Evolutionary conservation across 2,113 vertebrate species (phyloP), one percentile per base, ranked within the genome.

Genomic region (Nibea albiflora): DNA sequence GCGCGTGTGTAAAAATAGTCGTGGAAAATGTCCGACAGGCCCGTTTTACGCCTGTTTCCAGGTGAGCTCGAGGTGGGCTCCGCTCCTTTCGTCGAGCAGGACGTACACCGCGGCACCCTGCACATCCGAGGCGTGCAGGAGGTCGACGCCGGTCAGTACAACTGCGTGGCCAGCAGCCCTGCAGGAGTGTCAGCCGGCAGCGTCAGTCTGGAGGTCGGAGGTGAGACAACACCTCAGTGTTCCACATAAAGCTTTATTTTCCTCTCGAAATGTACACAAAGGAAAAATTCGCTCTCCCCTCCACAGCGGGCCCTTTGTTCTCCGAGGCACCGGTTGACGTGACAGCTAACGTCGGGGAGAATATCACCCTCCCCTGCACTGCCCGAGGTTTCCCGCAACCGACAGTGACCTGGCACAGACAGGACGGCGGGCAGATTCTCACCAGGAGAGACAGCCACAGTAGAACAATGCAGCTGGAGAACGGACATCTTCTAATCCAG

Each of bases 241-340:
- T 87, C 47, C 71, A 46, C 69, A 54, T 19, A 5, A 58, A 66
- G 44, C 28, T 24, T 62, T 10, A 65, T 49, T 84, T 75, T 53
- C 58, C 63, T 12, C 68, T 19, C 39, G 44, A 44, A 46, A 70
- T 16, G 44, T 57, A 65, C 20, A 78, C 61, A 82, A 77, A 80
- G 44, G 17, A 77, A 87, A 39, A 77, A 70, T 16, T 53, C 47
- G 39, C 4, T 62, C 68, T 82, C 53, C 20, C 62, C 47, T 73
- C 53, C 50, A 83, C 94, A 99, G 97, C 90, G 83, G 94, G 93
- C 0, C 97, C 97, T 24, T 92, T 85, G 79, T 96, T 98, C 87
- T 89, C 75, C 0, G 94, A 96, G 84, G 92, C 76, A 26, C 95
- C 96, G 0, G 86, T 19, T 1, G 95, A 98, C 0, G 0, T 90